Evolutionary conservation across 2,113 vertebrate species (phyloP), one percentile per base, ranked within the genome.

Genomic region (Tragulus kanchil): DNA sequence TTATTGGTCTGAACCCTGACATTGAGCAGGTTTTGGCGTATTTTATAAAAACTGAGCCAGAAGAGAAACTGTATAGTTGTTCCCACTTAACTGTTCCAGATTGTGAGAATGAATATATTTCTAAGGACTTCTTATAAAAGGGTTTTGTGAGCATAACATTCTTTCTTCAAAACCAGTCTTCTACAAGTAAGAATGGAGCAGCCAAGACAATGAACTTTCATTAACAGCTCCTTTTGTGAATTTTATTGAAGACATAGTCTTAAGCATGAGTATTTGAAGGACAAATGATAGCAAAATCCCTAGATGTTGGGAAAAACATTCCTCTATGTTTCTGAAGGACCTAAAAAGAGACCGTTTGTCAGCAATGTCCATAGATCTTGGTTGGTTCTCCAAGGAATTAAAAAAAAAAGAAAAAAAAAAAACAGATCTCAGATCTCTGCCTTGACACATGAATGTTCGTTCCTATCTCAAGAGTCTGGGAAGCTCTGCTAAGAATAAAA

Each of bases 81-180:
- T 89, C 19, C 6, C 17, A 5, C 15, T 5, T 92, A 75, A 92
- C 26, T 52, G 4, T 26, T 85, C 19, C 16, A 69, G 19, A 45
- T 12, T 50, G 36, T 64, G 26, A 13, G 62, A 62, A 93, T 56
- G 4, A 73, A 62, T 90, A 52, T 54, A 12, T 75, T 93, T 65
- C 84, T 28, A 21, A 92, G 36, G 26, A 14, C 16, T 62, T 89
- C 89, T 79, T 71, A 17, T 56, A 67, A 90, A 86, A 79, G 31
- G 12, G 62, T 94, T 83, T 73, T 79, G 69, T 54, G 58, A 69
- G 79, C 2, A 10, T 42, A 50, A 48, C 10, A 64, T 83, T 31
- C 23, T 95, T 90, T 59, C 78, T 75, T 26, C 65, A 85, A 97
- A 88, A 54, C 19, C 82, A 71, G n/a, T 14, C 45, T 65, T 84